Evolutionary conservation across 2,888 invertebrate genomes (phyloP).

Genomic region (Yponomeuta cagnagella): DNA sequence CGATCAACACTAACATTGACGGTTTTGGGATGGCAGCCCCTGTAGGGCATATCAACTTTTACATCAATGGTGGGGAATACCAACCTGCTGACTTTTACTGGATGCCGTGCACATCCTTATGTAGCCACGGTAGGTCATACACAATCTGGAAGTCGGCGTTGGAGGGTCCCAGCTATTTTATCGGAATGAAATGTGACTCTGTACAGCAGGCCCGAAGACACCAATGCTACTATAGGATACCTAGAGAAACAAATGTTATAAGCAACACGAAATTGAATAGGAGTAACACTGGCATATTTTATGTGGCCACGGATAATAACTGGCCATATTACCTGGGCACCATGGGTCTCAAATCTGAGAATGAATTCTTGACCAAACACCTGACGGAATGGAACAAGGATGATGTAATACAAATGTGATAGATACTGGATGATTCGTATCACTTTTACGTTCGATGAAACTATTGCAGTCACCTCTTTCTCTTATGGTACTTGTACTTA

Average conservation of each 20-base stretch:
- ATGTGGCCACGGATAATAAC: slow-evolving; percentile 31
- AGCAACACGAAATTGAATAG: slow-evolving; percentile 24
- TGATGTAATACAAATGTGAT: slow-evolving; percentile 13
- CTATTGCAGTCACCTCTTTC: too few relatives aligned
- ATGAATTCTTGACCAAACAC: slow-evolving; percentile 31
- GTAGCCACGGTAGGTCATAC: slow-evolving; percentile 31
- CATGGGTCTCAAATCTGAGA: slow-evolving; percentile 42
- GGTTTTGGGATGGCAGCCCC: slow-evolving; percentile 28
- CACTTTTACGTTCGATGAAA: too few relatives aligned
- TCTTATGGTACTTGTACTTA: too few relatives aligned
- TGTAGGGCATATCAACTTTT: slow-evolving; percentile 21
- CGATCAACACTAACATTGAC: slow-evolving; percentile 28
- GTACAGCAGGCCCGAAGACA: slow-evolving; percentile 34
- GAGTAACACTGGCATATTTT: slow-evolving; percentile 31
- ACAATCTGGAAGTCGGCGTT: slow-evolving; percentile 31
- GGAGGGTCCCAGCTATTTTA: slow-evolving; percentile 27
- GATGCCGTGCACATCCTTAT: slow-evolving; percentile 28
- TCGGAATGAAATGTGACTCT: slow-evolving; percentile 33
- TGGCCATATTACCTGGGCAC: slow-evolving; percentile 49
- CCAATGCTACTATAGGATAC: slow-evolving; percentile 29
- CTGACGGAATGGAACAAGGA: not conserved
- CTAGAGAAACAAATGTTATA: slow-evolving; percentile 29
- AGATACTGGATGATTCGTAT: too few relatives aligned
- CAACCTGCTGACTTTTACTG: slow-evolving; percentile 32
- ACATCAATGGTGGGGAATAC: slow-evolving; percentile 18